These are phyloP conservation scores for Tenodera sinensis DNA, from an alignment of 2,888 invertebrate species.

Conservation along the genomic window DNA sequence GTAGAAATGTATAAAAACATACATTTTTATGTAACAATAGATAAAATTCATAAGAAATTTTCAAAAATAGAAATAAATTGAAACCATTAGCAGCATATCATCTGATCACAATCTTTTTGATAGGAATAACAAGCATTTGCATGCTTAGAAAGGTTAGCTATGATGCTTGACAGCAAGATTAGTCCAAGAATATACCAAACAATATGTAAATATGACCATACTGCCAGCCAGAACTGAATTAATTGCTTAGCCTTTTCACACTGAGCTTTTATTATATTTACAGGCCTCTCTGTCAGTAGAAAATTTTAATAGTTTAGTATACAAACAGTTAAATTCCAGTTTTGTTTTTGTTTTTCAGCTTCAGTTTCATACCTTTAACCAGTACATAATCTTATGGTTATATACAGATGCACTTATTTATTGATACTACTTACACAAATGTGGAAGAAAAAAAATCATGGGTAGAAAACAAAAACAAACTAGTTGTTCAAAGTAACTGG, in stretches of 20 bases:
- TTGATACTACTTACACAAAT: neutral
- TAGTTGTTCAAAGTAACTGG: neutral
- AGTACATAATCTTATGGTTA: neutral
- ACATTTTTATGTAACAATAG: neutral
- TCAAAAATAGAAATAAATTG: neutral
- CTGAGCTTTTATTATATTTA: neutral
- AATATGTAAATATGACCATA: neutral
- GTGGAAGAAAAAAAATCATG: neutral
- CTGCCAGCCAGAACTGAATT: neutral
- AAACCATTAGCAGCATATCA: neutral
- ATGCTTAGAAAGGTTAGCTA: neutral
- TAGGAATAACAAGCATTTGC: neutral
- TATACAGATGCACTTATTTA: neutral
- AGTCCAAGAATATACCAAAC: neutral
- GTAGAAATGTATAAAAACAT: conserved; percentile 12
- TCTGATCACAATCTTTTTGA: neutral
- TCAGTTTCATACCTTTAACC: neutral
- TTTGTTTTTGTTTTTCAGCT: neutral
- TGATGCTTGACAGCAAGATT: neutral
- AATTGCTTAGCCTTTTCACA: neutral
- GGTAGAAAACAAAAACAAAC: neutral
- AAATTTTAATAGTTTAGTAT: neutral
- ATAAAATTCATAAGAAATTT: neutral
- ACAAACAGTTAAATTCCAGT: neutral
- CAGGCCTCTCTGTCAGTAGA: neutral